Conservation (phyloP, 64 coral and sea anemone species). For the Cladopsammia gracilis region DNA sequence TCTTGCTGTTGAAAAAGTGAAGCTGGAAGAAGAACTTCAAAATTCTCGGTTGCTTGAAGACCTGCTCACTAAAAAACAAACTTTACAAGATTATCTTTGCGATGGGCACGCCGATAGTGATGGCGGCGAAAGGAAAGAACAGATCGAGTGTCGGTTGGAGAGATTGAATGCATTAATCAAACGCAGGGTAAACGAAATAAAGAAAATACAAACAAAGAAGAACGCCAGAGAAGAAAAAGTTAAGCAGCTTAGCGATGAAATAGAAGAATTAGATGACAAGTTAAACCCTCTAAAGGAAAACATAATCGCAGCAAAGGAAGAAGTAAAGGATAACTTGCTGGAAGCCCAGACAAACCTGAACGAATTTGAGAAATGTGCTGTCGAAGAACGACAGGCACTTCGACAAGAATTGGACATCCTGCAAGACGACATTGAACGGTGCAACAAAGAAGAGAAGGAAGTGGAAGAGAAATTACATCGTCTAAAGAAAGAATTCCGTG, state of each 20-base stretch:
- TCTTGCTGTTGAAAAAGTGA: constrained; percentile 40
- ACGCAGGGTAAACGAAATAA: not conserved
- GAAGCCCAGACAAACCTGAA: not conserved
- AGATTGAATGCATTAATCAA: constrained; percentile 38
- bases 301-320: not conserved
- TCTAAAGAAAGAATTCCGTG: constrained; percentile 1
- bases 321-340: constrained; percentile 18
- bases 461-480: constrained; percentile 12
- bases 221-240: not conserved
- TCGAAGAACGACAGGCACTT: not conserved
- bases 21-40: constrained; percentile 39
- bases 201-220: not conserved
- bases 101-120: not conserved
- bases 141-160: not conserved
- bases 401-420: constrained; percentile 31
- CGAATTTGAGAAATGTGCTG: not conserved
- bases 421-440: constrained; percentile 37
- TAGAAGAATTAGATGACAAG: not conserved
- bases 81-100: not conserved
- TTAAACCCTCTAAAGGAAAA: not conserved
- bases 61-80: constrained; percentile 33
- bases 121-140: not conserved
- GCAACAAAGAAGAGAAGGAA: constrained; percentile 10
- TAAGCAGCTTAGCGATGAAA: not conserved
- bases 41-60: constrained; percentile 13